Evolutionary conservation across 2,113 vertebrate species (phyloP), one percentile per base, ranked within the genome.

Genomic region (Camelus bactrianus): DNA sequence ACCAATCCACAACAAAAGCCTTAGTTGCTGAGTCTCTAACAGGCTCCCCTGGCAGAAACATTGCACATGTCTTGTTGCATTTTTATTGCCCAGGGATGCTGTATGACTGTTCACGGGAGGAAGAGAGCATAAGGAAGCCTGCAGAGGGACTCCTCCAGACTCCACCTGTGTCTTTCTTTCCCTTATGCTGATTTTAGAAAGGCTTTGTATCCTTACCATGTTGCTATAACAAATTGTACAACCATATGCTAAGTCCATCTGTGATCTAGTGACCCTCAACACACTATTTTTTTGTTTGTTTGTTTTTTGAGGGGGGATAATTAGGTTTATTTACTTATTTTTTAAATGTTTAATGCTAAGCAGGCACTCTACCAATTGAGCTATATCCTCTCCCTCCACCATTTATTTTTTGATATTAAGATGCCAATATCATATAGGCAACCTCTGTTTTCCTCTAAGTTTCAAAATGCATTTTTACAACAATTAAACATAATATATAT

Each of bases 401-500:
- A 84, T 84, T 26, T 54, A 22, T 26, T 73, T 95, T 70, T 69
- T 80, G 3, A 52, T 22, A 70, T 62, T 91, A 67, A 54, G 35
- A 30, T 72, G 28, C 28, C 72, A 64, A 80, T 42, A 62, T 91
- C 16, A 91, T 72, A 70, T 9, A 89, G 17, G 54, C 65, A 62
- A 73, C 0, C 3, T 46, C 52, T 54, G 35, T 65, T 92, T 81
- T 73, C 54, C 35, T 73, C 24, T 17, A 65, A 2, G 2, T 56
- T 95, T 64, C 35, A 82, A 92, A 92, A 64, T 52, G 30, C 22
- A 64, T 56, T 87, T 94, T 46, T 28, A 75, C 14, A 72, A 75
- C 17, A 48, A 56, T 73, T 48, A 92, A 73, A 79, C 64, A 64
- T 14, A 60, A 50, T 8, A 87, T 12, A 54, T 82, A 72, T 82